These are phyloP conservation scores for Ibycter americanus DNA, from an alignment of 2,797 vertebrate species.

Conservation along the genomic window DNA sequence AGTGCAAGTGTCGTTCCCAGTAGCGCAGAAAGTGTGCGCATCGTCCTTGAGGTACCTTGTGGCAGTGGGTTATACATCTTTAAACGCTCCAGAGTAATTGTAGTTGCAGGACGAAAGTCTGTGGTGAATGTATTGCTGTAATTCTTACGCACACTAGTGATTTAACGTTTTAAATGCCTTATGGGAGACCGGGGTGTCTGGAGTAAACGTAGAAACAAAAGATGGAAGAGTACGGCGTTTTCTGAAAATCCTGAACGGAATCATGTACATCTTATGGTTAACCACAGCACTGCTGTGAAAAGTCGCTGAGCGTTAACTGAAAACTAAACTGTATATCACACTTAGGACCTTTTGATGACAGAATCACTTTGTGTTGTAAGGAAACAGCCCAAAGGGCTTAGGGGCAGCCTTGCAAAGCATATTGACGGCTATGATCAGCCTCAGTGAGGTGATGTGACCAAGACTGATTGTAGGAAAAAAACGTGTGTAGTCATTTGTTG, in stretches of 20 bases:
- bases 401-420: neutral
- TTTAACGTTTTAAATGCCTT: neutral
- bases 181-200: neutral
- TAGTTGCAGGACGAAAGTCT: neutral
- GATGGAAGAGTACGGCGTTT: neutral
- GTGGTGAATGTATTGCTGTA: neutral
- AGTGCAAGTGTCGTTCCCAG: rapidly evolving
- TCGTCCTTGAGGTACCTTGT: neutral
- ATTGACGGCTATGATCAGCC: neutral
- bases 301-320: neutral
- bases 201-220: neutral
- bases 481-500: neutral
- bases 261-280: neutral
- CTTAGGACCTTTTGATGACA: neutral
- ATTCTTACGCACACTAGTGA: rapidly evolving
- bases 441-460: neutral
- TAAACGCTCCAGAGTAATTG: neutral
- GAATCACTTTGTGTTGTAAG: neutral
- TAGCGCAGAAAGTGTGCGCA: rapidly evolving
- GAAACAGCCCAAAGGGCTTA: neutral
- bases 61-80: rapidly evolving
- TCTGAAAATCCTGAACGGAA: neutral
- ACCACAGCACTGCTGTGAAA: neutral
- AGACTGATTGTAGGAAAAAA: neutral
- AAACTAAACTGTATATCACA: neutral